Base-by-base conservation (phyloP, 2,797 vertebrate genomes). In the Enteromius treurensis region DNA sequence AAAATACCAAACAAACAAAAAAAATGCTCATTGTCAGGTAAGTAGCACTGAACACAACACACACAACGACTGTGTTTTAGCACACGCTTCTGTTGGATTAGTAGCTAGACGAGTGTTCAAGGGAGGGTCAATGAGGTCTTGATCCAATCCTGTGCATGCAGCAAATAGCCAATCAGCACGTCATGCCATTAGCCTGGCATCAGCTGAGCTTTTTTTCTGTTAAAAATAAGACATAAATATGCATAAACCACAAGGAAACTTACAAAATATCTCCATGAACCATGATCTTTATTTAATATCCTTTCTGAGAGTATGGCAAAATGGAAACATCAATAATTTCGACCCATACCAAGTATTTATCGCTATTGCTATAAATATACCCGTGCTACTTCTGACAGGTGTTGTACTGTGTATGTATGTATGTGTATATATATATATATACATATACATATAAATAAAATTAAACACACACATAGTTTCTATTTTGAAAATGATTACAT, bases 131-230 rank as follows among this genome's bases (percentile, higher is more conserved):
- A 95, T 92, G 95, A 94, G 95, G 90, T 96, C 89, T 92, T 92
- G 94, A 94, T 95, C 94, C 96, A 96, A 96, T 97, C 96, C 96
- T 96, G 76, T 51, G 74, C 97, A 98, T 98, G 97, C 97, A 97
- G 97, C 96, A 97, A 97, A 95, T 95, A 96, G 96, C 93, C 96
- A 94, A 95, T 96, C 92, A 96, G 90, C 93, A 95, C 94, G 95
- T 96, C 95, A 97, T 92, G 94, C 93, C 92, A 92, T 96, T 95
- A 96, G 94, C 92, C 93, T 91, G 94, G 92, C 91, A 92, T 94
- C 93, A 96, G 95, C 92, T 96, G 94, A 95, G 95, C 68, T 83
- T 85, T 87, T 93, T 94, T 94, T 94, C 94, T 95, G 95, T 95
- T 93, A 93, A 93, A 90, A 93, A 94, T 91, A 96, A 95, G 90